Evolutionary conservation across 2,797 vertebrate genomes (phyloP).

Genomic region (Cottoperca gobio): DNA sequence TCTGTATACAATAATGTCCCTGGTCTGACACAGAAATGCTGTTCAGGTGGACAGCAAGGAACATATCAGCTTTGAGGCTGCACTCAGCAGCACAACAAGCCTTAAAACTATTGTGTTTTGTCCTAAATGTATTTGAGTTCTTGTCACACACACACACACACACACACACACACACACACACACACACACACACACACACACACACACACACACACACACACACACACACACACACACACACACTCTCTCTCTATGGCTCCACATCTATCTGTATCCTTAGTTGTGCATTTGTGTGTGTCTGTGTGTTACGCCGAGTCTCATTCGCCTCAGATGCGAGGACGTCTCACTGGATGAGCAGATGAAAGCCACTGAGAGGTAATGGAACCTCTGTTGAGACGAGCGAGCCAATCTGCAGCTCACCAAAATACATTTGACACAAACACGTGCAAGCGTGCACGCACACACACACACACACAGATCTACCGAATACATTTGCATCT

Average conservation of each 20-base stretch:
- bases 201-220: not conserved
- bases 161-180: not conserved
- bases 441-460: not conserved
- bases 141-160: conserved; percentile 6
- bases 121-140: conserved; percentile 39
- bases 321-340: conserved; percentile 50
- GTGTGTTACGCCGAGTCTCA: conserved; percentile 28
- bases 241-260: conserved; percentile 2
- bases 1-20: not conserved
- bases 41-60: not conserved
- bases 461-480: conserved; percentile 18
- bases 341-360: conserved; percentile 72
- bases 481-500: conserved; percentile 72
- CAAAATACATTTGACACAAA: conserved; percentile 83
- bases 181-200: not conserved
- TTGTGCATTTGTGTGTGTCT: conserved; percentile 38
- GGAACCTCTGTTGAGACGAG: conserved; percentile 86
- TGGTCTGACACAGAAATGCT: not conserved
- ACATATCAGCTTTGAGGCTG: conserved; percentile 21
- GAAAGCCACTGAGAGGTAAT: conserved; percentile 82
- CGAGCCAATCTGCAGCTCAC: conserved; percentile 86
- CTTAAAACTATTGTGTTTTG: conserved; percentile 25
- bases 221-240: not conserved
- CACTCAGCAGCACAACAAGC: conserved; percentile 4
- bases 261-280: conserved; percentile 26